phyloP scores from a whole-genome alignment of 2,888 invertebrate species.

The Andrena camellia region DNA sequence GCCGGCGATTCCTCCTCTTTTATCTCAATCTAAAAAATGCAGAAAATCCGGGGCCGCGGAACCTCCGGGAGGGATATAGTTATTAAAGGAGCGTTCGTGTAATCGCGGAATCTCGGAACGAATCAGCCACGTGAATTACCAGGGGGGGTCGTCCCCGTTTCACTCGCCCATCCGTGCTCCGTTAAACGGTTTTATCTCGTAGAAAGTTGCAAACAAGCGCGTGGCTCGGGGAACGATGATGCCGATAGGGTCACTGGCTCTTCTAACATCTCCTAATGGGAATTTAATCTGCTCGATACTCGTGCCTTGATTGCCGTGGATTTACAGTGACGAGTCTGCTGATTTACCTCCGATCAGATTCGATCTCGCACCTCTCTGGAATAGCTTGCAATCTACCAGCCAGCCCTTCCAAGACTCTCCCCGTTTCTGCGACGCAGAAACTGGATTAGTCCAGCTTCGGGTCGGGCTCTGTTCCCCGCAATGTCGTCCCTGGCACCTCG shows the following conservation, averaged over 20 bases:
- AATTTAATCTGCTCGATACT: conserved; percentile 23
- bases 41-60: conserved; percentile 7
- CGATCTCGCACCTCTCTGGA: too few relatives aligned
- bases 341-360: too few relatives aligned
- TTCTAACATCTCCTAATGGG: conserved; percentile 16
- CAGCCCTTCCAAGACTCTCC: background rate
- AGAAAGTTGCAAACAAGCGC: conserved; percentile 44
- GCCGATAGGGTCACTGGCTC: conserved; percentile 28
- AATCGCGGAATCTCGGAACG: conserved; percentile 1
- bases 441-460: background rate
- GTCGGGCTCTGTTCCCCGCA: background rate
- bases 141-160: background rate
- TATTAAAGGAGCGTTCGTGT: background rate
- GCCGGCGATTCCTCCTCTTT: conserved; percentile 1
- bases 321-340: too few relatives aligned
- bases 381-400: background rate
- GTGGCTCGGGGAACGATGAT: conserved; percentile 10
- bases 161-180: background rate
- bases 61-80: conserved; percentile 1
- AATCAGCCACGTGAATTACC: background rate
- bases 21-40: conserved; percentile 30
- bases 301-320: background rate
- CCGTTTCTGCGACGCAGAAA: background rate
- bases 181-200: conserved; percentile 38
- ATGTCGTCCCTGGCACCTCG: conserved; percentile 25